These are phyloP conservation scores for Meloidogyne floridensis DNA, from an alignment of 1,140 invertebrate species.

Conservation along the genomic window DNA sequence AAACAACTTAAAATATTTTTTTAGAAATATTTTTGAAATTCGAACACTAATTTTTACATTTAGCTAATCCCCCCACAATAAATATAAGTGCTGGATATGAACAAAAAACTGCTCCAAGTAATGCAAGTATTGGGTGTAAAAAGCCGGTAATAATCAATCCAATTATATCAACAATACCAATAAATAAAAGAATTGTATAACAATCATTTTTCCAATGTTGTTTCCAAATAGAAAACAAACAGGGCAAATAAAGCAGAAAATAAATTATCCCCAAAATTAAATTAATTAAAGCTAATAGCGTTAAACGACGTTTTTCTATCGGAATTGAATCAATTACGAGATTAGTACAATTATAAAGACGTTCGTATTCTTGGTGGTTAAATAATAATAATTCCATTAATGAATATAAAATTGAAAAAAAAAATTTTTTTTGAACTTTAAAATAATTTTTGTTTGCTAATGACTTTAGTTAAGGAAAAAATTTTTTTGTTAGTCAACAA, in stretches of 20 bases:
- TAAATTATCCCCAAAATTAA: not conserved
- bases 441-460: too few species aligned
- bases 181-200: constrained; percentile 22
- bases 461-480: too few species aligned
- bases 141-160: constrained; percentile 14
- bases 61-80: not conserved
- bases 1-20: not conserved
- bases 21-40: not conserved
- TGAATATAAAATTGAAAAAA: too few species aligned
- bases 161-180: not conserved
- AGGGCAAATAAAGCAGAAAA: constrained; percentile 13
- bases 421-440: too few species aligned
- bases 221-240: constrained; percentile 15
- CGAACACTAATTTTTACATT: too few species aligned
- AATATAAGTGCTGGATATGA: constrained; percentile 27
- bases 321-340: constrained; percentile 4
- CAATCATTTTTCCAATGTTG: not conserved
- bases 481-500: too few species aligned
- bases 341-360: constrained; percentile 6
- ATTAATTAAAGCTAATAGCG: not conserved
- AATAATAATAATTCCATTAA: constrained; percentile 10
- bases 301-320: not conserved
- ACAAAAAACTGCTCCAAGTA: constrained; percentile 28
- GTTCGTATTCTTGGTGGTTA: constrained; percentile 8
- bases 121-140: constrained; percentile 6